phyloP scores from a whole-genome alignment of 1,140 invertebrate genomes.

The Pogonomyrmex barbatus region DNA sequence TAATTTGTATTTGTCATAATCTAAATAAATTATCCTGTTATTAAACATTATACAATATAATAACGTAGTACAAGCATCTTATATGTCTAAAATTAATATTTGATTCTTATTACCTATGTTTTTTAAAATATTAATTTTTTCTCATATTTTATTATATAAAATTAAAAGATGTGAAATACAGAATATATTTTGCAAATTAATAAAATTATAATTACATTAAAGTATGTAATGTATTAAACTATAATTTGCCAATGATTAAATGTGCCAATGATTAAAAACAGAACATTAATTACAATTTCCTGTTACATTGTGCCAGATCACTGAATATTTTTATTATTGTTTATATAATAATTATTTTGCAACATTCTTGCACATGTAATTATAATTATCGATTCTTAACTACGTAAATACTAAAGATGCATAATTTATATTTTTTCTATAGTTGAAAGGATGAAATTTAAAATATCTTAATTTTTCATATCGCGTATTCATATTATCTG shows the following conservation, averaged over 20 bases:
- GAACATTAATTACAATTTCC: background rate
- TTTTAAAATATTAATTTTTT: background rate
- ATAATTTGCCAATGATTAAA: background rate
- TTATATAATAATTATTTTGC: background rate
- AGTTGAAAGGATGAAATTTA: background rate
- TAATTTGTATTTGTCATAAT: background rate
- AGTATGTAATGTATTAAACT: background rate
- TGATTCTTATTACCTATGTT: background rate
- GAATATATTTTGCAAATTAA: background rate
- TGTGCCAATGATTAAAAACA: background rate
- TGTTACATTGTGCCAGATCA: background rate
- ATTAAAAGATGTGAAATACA: background rate
- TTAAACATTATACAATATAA: too few relatives aligned
- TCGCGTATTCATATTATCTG: constrained; percentile 13
- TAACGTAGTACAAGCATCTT: background rate
- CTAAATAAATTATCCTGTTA: background rate
- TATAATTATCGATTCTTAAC: background rate
- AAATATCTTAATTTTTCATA: background rate
- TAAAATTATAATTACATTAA: constrained; percentile 4
- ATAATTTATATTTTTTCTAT: background rate
- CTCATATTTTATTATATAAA: constrained; percentile 1
- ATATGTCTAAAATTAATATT: background rate
- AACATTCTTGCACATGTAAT: background rate
- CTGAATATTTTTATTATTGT: background rate
- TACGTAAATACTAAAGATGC: background rate